phyloP scores from a whole-genome alignment of 2,888 invertebrate species.

The Bimastos eiseni region DNA sequence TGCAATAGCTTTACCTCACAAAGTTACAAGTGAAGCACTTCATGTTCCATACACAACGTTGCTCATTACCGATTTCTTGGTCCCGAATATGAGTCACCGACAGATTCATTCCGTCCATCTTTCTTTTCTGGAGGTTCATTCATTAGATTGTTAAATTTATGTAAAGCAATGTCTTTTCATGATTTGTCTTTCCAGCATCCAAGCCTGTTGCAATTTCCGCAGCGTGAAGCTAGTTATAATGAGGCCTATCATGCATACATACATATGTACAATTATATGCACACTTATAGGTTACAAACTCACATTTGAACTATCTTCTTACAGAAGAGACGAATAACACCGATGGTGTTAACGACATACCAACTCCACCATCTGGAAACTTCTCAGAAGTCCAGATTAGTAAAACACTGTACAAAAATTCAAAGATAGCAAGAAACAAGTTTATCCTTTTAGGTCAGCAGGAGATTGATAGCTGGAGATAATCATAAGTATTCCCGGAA shows the following conservation, averaged over 20 bases:
- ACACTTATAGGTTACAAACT: conserved; percentile 5
- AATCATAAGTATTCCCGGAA: not conserved
- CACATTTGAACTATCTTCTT: not conserved
- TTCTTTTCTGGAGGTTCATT: not conserved
- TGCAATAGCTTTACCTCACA: not conserved
- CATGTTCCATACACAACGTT: not conserved
- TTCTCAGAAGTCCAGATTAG: not conserved
- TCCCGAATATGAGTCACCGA: not conserved
- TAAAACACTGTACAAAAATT: not conserved
- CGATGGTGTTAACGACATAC: not conserved
- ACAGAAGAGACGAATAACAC: not conserved
- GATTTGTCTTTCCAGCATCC: not conserved
- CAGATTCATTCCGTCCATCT: not conserved
- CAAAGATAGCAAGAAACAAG: too few relatives aligned
- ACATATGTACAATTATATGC: not conserved
- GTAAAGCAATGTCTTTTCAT: not conserved
- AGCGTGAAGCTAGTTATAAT: not conserved
- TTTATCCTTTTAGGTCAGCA: not conserved
- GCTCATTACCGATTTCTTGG: not conserved
- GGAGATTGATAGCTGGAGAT: not conserved
- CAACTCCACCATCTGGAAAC: not conserved
- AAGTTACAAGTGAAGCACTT: not conserved
- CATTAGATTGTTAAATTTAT: not conserved
- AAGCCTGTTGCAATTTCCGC: not conserved
- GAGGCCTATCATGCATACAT: too few relatives aligned